These are phyloP conservation scores for Azemiops feae DNA, from an alignment of 2,113 vertebrate genomes.

Conservation along the genomic window DNA sequence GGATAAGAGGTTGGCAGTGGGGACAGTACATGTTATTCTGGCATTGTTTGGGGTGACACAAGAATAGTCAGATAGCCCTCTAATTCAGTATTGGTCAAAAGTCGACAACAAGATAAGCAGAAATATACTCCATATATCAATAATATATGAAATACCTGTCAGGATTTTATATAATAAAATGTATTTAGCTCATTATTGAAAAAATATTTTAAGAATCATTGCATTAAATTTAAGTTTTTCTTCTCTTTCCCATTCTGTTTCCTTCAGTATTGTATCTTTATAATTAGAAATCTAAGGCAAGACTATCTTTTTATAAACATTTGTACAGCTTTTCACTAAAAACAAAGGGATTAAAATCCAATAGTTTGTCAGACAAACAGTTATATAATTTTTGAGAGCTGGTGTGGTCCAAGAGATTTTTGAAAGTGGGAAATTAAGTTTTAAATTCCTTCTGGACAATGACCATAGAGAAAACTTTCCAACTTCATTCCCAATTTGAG, in stretches of 20 bases:
- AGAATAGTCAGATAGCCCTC: neutral
- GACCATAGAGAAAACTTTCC: neutral
- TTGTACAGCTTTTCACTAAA: neutral
- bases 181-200: neutral
- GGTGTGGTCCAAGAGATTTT: neutral
- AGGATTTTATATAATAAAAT: neutral
- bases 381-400: neutral
- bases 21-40: neutral
- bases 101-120: neutral
- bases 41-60: neutral
- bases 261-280: neutral
- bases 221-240: neutral
- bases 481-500: neutral
- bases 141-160: neutral
- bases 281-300: neutral
- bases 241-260: neutral
- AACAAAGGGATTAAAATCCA: neutral
- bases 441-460: neutral
- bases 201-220: neutral
- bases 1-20: neutral
- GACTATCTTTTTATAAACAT: neutral
- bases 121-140: neutral
- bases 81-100: neutral
- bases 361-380: neutral
- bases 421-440: neutral